Evolutionary conservation across 2,113 vertebrate genomes (phyloP).

Genomic region (Pimephales promelas): DNA sequence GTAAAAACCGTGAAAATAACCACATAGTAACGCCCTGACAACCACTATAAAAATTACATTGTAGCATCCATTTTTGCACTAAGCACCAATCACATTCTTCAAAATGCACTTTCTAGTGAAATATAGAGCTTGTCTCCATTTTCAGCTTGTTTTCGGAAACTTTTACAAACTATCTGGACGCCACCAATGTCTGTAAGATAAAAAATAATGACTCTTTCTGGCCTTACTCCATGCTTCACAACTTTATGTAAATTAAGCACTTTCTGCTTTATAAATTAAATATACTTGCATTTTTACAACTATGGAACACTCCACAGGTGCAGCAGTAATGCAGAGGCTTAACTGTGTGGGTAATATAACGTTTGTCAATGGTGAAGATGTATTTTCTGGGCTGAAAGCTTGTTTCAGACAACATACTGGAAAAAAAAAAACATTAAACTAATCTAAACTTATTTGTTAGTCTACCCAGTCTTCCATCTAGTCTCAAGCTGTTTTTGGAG

Average conservation of each 20-base stretch:
- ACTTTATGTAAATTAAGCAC: slow-evolving; percentile 8
- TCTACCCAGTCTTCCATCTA: not conserved
- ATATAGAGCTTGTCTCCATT: not conserved
- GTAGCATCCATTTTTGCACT: not conserved
- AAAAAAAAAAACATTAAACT: not conserved
- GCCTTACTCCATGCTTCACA: slow-evolving; percentile 13
- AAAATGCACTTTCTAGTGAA: not conserved
- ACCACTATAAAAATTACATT: not conserved
- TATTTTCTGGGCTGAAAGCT: not conserved
- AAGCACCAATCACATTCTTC: too few relatives aligned
- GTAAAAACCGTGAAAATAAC: not conserved
- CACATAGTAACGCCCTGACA: not conserved
- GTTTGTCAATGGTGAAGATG: not conserved
- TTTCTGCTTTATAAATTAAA: slow-evolving; percentile 33
- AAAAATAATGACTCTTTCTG: slow-evolving; percentile 13
- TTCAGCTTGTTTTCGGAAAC: slow-evolving; percentile 24
- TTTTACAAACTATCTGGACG: slow-evolving; percentile 13
- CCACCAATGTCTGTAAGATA: not conserved
- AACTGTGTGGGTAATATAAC: not conserved
- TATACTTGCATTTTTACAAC: not conserved
- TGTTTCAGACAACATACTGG: not conserved
- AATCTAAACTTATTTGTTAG: not conserved
- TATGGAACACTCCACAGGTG: slow-evolving; percentile 1
- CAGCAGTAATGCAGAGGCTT: not conserved
- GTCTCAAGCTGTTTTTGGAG: not conserved